These are phyloP conservation scores for Eudasyphora cyanicolor DNA, from an alignment of 2,888 invertebrate genomes.

Conservation along the genomic window DNA sequence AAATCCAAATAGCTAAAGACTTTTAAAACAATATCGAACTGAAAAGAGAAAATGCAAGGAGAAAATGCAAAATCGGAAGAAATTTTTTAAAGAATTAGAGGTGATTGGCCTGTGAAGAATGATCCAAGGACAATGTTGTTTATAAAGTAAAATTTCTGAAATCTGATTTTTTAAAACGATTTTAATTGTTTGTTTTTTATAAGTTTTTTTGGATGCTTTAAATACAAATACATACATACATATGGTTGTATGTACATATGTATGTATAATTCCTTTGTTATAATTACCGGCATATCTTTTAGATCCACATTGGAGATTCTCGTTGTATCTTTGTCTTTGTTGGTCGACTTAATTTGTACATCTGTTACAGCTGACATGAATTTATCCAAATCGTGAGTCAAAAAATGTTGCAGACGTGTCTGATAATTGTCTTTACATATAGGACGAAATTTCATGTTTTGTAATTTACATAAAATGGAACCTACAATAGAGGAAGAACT, in stretches of 20 bases:
- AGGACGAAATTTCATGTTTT: conserved; percentile 77
- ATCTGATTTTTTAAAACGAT: too few relatives aligned
- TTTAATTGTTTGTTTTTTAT: too few relatives aligned
- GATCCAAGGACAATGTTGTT: too few relatives aligned
- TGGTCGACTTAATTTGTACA: conserved; percentile 46
- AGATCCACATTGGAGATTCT: conserved; percentile 63
- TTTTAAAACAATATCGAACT: conserved; percentile 91
- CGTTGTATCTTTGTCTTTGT: conserved; percentile 46
- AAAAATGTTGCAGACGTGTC: conserved; percentile 75
- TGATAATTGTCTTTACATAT: conserved; percentile 73
- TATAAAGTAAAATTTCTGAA: too few relatives aligned
- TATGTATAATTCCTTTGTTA: too few relatives aligned
- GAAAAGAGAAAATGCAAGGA: conserved; percentile 79
- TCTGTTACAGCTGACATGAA: conserved; percentile 71
- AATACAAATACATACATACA: too few relatives aligned
- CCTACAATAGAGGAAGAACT: conserved; percentile 71
- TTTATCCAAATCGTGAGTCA: conserved; percentile 77
- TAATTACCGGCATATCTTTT: conserved; percentile 80
- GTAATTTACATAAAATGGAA: conserved; percentile 77
- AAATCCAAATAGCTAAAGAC: conserved; percentile 91
- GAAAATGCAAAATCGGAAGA: too few relatives aligned
- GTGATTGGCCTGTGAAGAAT: too few relatives aligned
- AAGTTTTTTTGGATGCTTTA: too few relatives aligned
- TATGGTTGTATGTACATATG: too few relatives aligned
- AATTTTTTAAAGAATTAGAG: too few relatives aligned